phyloP scores from a whole-genome alignment of 2,797 vertebrate species.

The Danio tinwini region DNA sequence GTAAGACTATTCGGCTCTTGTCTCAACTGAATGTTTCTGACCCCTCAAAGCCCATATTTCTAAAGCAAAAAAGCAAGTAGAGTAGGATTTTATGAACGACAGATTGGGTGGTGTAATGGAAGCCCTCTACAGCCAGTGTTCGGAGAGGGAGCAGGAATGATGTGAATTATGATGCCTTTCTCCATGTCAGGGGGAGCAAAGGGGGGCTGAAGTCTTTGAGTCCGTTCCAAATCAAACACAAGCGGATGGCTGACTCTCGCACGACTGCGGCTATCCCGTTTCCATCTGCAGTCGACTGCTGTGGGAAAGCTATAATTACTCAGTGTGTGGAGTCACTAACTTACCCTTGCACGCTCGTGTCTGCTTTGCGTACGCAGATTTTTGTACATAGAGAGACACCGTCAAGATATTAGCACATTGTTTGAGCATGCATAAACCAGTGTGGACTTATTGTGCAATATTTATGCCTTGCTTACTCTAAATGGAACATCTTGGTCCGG shows the following conservation, averaged over 20 bases:
- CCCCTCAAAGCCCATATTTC: neutral
- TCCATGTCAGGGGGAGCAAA: conserved; percentile 26
- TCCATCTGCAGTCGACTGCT: conserved; percentile 52
- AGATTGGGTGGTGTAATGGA: conserved; percentile 19
- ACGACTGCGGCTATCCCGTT: conserved; percentile 51
- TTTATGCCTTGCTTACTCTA: too few species aligned
- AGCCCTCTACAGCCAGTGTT: conserved; percentile 13
- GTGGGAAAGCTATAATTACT: conserved; percentile 58
- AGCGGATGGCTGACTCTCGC: conserved; percentile 37
- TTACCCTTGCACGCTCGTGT: conserved; percentile 27
- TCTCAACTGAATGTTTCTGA: neutral
- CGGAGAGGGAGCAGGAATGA: conserved; percentile 10
- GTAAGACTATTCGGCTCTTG: neutral
- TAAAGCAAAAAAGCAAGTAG: neutral
- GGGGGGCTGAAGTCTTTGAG: conserved; percentile 46
- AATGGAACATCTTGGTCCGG: too few species aligned
- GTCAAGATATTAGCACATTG: neutral
- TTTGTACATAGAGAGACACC: neutral
- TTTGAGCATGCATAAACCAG: neutral
- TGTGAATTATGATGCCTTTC: conserved; percentile 48
- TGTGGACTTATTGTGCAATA: too few species aligned
- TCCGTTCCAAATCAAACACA: conserved; percentile 60
- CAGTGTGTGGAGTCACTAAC: conserved; percentile 39
- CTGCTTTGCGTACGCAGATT: conserved; percentile 7
- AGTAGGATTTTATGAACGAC: conserved; percentile 32